These are phyloP conservation scores for Lithophane socia DNA, from an alignment of 2,888 invertebrate genomes.

Conservation along the genomic window DNA sequence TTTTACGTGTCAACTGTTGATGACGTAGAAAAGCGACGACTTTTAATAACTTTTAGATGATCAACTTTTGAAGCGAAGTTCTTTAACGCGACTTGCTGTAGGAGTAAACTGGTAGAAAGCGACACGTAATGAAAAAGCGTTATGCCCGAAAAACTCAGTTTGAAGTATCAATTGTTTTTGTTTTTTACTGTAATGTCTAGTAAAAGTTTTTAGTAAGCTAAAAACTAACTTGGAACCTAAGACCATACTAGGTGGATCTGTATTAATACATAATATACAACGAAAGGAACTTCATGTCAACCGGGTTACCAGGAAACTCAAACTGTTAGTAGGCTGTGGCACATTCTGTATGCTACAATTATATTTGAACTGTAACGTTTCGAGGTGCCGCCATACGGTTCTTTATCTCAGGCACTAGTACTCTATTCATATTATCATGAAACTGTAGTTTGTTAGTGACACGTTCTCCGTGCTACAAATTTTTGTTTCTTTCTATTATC, in stretches of 20 bases:
- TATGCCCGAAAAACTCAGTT: too few relatives aligned
- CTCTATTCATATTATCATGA: neutral
- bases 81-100: too few relatives aligned
- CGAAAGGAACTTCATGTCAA: too few relatives aligned
- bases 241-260: too few relatives aligned
- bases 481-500: neutral
- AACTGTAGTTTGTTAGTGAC: neutral
- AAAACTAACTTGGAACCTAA: too few relatives aligned
- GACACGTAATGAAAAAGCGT: too few relatives aligned
- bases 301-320: too few relatives aligned
- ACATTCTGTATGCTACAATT: neutral
- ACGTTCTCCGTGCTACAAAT: neutral
- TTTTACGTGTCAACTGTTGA: conserved; percentile 27
- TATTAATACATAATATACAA: too few relatives aligned
- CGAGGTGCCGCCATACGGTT: neutral
- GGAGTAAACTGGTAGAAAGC: too few relatives aligned
- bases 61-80: neutral
- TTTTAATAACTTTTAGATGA: neutral
- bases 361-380: neutral
- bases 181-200: too few relatives aligned
- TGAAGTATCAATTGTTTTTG: too few relatives aligned
- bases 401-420: neutral
- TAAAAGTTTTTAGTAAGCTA: too few relatives aligned
- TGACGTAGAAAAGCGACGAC: conserved; percentile 39
- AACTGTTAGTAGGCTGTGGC: neutral